Percentiles rank a stretch among this genome's conserved stretches.
Evolutionary conservation across 2,888 invertebrate genomes (phyloP).

Genomic region (Maniola hyperantus): DNA sequence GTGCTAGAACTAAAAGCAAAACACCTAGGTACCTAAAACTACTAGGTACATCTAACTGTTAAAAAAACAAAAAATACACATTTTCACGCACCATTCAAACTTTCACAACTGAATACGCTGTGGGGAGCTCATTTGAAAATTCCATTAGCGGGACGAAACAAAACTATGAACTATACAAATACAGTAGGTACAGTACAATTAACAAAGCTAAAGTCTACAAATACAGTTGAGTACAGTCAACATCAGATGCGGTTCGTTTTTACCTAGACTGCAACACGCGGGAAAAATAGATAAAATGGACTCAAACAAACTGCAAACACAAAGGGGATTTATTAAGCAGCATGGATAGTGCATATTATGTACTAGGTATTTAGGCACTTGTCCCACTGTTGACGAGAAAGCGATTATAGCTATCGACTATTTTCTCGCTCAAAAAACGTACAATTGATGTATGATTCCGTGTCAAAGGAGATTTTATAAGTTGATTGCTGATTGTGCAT

Average conservation of each 20-base stretch:
- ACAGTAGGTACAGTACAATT: background rate
- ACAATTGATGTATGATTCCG: too few relatives aligned
- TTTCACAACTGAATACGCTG: background rate
- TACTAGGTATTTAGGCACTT: too few relatives aligned
- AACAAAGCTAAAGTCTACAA: background rate
- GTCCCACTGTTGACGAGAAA: too few relatives aligned
- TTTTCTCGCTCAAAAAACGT: too few relatives aligned
- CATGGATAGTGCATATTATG: background rate
- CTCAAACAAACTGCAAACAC: conserved; percentile 10
- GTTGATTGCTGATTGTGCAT: too few relatives aligned
- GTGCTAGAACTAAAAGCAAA: too few relatives aligned
- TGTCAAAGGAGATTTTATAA: too few relatives aligned
- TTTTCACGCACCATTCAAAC: background rate
- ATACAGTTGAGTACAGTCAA: conserved; percentile 1
- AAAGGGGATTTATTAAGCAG: conserved; percentile 11
- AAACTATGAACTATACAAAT: conserved; percentile 4
- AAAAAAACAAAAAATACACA: background rate
- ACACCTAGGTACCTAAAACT: too few relatives aligned
- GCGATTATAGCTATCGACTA: too few relatives aligned
- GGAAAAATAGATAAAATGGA: conserved; percentile 6
- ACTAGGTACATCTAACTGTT: too few relatives aligned
- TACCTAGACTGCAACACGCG: background rate
- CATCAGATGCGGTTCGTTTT: conserved; percentile 6
- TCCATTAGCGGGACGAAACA: conserved; percentile 2
- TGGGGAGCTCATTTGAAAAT: conserved; percentile 7